Percentiles rank a stretch among this genome's conserved stretches.
Evolutionary conservation across 2,888 invertebrate species (phyloP).

Genomic region (Periphyllus acericola): DNA sequence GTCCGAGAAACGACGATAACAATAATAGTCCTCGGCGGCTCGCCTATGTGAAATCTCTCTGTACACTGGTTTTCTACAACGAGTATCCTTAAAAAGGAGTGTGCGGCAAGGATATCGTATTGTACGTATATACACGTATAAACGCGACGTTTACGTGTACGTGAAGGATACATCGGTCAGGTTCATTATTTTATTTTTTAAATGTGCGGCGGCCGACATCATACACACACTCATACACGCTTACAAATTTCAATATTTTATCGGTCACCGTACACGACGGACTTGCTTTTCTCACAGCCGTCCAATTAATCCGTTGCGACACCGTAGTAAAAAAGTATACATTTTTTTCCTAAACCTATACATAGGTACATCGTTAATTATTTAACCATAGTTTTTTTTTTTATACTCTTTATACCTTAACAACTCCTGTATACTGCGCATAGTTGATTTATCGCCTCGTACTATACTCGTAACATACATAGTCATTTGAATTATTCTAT

Average conservation of each 20-base stretch:
- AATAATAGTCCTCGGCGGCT: slow-evolving; percentile 40
- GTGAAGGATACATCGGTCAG: background rate
- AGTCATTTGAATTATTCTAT: background rate
- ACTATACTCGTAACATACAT: background rate
- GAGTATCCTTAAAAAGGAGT: slow-evolving; percentile 50
- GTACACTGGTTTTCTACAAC: slow-evolving; percentile 22
- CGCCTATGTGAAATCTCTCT: slow-evolving; percentile 31
- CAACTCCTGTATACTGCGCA: no score
- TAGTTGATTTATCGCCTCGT: background rate
- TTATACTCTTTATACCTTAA: no score
- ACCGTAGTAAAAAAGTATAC: no score
- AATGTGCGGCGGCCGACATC: background rate
- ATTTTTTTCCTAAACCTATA: no score
- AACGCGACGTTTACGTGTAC: background rate
- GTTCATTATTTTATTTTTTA: slow-evolving; percentile 6
- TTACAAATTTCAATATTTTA: background rate
- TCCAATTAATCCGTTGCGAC: background rate
- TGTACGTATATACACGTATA: background rate
- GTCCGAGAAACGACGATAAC: slow-evolving; percentile 5
- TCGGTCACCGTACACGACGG: background rate
- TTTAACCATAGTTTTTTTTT: no score
- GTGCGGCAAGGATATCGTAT: background rate
- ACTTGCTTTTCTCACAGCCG: background rate
- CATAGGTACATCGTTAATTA: no score
- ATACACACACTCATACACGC: background rate